Evolutionary conservation across 2,888 invertebrate genomes (phyloP).

Genomic region (Cyclophora punctaria): DNA sequence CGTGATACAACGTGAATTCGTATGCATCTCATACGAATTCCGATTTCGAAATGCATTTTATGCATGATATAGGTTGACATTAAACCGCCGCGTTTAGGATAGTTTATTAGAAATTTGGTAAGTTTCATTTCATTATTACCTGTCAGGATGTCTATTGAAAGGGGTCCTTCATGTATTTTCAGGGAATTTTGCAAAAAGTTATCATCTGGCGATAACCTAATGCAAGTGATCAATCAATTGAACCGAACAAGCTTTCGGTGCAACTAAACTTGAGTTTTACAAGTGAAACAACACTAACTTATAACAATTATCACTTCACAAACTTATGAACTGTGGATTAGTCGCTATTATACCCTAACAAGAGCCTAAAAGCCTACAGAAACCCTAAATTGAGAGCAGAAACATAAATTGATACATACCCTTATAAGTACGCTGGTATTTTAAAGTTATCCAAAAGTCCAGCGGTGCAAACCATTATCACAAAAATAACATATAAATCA

Average conservation of each 20-base stretch:
- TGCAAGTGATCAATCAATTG: conserved; percentile 23
- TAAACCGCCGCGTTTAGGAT: too few species aligned
- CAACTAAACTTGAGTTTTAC: conserved; percentile 5
- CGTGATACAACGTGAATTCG: too few species aligned
- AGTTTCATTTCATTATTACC: too few species aligned
- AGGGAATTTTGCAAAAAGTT: conserved; percentile 35
- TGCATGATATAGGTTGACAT: too few species aligned
- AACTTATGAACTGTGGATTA: neutral
- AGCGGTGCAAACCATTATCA: conserved; percentile 65
- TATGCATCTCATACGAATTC: too few species aligned
- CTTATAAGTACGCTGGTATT: conserved; percentile 60
- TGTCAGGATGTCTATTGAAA: too few species aligned
- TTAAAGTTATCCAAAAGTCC: conserved; percentile 59
- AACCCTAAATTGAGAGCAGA: conserved; percentile 39
- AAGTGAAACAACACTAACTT: conserved; percentile 2
- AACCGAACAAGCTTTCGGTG: conserved; percentile 5
- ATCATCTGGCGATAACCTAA: conserved; percentile 61
- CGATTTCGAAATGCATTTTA: too few species aligned
- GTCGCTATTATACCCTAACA: neutral
- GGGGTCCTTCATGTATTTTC: neutral
- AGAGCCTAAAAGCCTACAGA: conserved; percentile 18
- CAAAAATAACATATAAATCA: conserved; percentile 61
- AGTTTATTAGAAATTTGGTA: too few species aligned
- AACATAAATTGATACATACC: conserved; percentile 67
- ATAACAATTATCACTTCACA: conserved; percentile 4